Base-by-base conservation (phyloP, 2,888 invertebrate species). In the Drosophila mulleri region DNA sequence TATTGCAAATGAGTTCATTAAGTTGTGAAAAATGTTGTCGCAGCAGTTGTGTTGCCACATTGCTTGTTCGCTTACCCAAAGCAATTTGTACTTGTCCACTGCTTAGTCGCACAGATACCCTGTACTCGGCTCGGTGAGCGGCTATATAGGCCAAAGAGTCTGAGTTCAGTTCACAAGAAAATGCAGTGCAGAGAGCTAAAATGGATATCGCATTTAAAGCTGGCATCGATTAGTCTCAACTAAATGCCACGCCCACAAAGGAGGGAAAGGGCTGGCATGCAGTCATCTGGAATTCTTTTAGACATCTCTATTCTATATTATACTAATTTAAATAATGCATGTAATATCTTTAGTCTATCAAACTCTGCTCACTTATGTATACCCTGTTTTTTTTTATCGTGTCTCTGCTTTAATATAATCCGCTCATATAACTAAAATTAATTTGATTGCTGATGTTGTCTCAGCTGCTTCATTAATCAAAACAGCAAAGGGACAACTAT, bases 391-490 rank as follows among this genome's bases (percentile, higher is more conserved):
- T 11, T 32, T 50, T 26, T 3, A 12, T 37, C n/a, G 29, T 42
- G 50, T 41, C 54, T 12, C 16, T 23, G 11, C 39, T 60, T 62
- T 60, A 70, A 66, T 58, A 72, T 85, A 88, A 85, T 88, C 84
- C 82, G 84, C 84, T 83, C 79, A 81, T 87, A 78, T 83, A 86
- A 87, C 78, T 88, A 80, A 87, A 86, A 87, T 86, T 88, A 84
- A 88, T 86, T 86, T 86, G 89, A 89, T 85, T 85, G 87, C 84
- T 85, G 89, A 83, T 86, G 89, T 86, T 86, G 89, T 82, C 85
- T 88, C 89, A 89, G 87, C 89, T 87, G 85, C 82, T 88, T 82
- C 87, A 88, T 86, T 87, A 86, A 88, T 88, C 89, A 86, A 83
- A 63, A 68, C 54, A 62, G 42, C 62, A 66, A 57, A 75, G 67